These are phyloP conservation scores for Doryteuthis pealeii DNA, from an alignment of 1,140 invertebrate species.

Conservation along the genomic window DNA sequence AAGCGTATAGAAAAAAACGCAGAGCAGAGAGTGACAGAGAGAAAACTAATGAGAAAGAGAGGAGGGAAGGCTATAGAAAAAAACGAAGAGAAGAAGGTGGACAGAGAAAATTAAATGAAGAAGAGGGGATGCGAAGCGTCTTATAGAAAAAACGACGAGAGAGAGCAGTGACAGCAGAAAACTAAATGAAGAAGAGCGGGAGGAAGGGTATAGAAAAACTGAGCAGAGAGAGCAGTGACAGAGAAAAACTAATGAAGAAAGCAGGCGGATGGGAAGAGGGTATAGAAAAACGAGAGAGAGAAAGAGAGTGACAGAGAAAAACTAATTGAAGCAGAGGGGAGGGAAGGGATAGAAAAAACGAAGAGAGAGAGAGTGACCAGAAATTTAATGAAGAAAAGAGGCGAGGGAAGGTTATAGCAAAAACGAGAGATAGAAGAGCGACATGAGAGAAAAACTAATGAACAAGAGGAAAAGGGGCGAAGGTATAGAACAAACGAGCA, in stretches of 20 bases:
- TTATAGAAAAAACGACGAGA: not conserved
- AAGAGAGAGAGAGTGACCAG: too few species aligned
- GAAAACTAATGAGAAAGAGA: not conserved
- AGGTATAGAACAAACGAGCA: too few species aligned
- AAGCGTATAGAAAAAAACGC: not conserved
- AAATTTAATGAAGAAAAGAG: too few species aligned
- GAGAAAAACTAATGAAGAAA: not conserved
- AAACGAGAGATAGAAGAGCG: too few species aligned
- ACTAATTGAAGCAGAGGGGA: not conserved
- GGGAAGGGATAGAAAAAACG: not conserved
- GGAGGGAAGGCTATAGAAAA: not conserved
- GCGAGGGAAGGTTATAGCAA: too few species aligned
- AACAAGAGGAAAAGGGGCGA: too few species aligned
- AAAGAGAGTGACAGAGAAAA: not conserved
- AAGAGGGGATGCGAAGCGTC: not conserved
- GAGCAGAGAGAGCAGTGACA: not conserved
- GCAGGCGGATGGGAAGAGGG: not conserved
- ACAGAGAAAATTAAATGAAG: not conserved
- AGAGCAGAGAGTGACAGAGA: not conserved
- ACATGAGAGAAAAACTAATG: too few species aligned
- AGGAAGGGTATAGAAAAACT: not conserved
- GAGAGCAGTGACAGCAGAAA: too few species aligned
- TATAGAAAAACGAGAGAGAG: not conserved
- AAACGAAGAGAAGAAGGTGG: not conserved
- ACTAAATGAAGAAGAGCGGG: not conserved